Evolutionary conservation across 2,888 invertebrate species (phyloP), one percentile per base, ranked within the genome.

Genomic region (Trissonchulus latispiculum): DNA sequence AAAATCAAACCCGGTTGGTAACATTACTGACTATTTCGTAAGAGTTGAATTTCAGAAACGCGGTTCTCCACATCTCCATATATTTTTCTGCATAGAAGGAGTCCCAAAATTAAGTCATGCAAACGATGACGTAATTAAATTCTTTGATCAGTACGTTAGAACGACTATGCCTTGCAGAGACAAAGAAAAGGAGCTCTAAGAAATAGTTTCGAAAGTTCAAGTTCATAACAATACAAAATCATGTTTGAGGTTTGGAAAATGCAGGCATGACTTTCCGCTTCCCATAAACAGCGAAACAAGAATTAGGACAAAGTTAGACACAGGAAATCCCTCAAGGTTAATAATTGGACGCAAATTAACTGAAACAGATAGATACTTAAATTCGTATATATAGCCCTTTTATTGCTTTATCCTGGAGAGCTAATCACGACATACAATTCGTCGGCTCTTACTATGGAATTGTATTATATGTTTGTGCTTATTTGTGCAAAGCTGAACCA

Each of bases 1-100:
- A 18, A 8, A 64, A 33, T 32, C 31, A n/a, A 64, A 64, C 18
- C 66, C 66, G 8, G 8, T 64, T 8, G 66, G 66, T 32, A 64
- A 15, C 8, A n/a, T 64, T 64, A n/a, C 8, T 64, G 66, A 64
- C 28, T 48, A 48, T 48, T 64, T 64, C n/a, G 66, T 33, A 15
- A 64, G 66, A 64, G 66, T 64, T 64, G 66, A 64, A 64, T 64
- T 64, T 64, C 66, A 64, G 28, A 64, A 64, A 18, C 31, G 66
- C 31, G 66, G 66, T 29, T 64, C 66, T n/a, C 66, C 66, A 15
- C 66, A 64, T 64, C 18, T 64, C 8, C 66, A 64, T 33, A 32
- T 64, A 8, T 64, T 64, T n/a, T 64, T 64, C 8, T 64, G 66
- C 15, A 33, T 64, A 8, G 15, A n/a, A 64, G 28, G 28, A 15